These are phyloP conservation scores for Ophioninae sp. DNA, from an alignment of 2,888 invertebrate species.

Conservation along the genomic window DNA sequence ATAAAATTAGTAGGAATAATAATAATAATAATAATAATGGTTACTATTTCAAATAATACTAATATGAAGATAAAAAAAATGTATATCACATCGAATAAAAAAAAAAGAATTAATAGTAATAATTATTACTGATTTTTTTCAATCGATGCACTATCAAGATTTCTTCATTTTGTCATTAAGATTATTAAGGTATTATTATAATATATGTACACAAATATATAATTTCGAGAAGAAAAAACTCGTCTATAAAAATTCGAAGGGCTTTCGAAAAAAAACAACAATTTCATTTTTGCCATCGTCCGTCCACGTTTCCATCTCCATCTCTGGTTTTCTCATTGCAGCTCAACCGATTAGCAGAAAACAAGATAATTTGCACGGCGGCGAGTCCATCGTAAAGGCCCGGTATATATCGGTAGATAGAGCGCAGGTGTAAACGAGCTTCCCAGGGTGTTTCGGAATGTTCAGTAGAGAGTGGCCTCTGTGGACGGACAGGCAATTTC, in stretches of 20 bases:
- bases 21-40: too few species aligned
- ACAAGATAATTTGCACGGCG: neutral
- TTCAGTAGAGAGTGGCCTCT: conserved; percentile 14
- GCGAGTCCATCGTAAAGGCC: neutral
- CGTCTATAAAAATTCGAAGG: neutral
- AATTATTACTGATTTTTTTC: too few species aligned
- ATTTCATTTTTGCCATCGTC: neutral
- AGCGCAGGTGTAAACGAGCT: conserved; percentile 22
- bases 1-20: too few species aligned
- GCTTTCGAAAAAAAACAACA: neutral
- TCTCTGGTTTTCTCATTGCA: neutral
- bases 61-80: too few species aligned
- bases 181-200: too few species aligned
- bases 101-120: too few species aligned
- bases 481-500: conserved; percentile 50
- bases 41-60: too few species aligned
- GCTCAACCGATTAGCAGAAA: conserved; percentile 4
- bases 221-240: neutral
- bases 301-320: neutral
- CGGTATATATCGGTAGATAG: neutral
- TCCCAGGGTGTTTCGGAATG: neutral
- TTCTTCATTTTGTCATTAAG: too few species aligned
- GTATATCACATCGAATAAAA: too few species aligned
- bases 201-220: too few species aligned
- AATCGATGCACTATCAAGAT: too few species aligned